phyloP scores from a whole-genome alignment of 2,888 invertebrate genomes.

The Sarcophaga subvicina region DNA sequence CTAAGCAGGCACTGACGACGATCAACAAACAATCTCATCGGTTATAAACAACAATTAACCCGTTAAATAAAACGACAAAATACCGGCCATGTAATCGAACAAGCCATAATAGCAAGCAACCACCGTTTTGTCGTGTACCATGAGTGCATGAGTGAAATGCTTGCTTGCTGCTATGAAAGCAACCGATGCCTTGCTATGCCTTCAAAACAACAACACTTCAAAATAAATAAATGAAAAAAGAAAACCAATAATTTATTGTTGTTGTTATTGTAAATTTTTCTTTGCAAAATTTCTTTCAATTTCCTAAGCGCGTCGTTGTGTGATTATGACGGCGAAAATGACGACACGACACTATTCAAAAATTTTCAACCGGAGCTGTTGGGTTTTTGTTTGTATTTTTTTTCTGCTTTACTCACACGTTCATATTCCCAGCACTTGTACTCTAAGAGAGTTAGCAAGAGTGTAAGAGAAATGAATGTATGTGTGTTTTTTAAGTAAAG shows the following conservation, averaged over 20 bases:
- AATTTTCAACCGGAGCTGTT: constrained; percentile 46
- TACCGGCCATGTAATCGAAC: not conserved
- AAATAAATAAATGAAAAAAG: not conserved
- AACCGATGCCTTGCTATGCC: not conserved
- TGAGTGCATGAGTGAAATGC: not conserved
- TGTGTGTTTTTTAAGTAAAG: too few relatives aligned
- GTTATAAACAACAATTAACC: constrained; percentile 19
- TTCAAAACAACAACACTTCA: not conserved
- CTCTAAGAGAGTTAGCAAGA: not conserved
- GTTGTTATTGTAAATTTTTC: constrained; percentile 19
- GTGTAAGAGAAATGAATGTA: not conserved
- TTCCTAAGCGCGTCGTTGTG: constrained; percentile 12
- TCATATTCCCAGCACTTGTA: not conserved
- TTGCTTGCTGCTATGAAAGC: not conserved
- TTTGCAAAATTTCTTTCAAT: constrained; percentile 29
- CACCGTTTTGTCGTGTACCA: not conserved
- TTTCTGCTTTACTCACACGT: not conserved
- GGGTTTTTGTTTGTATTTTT: not conserved
- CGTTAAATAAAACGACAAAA: constrained; percentile 10
- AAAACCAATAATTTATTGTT: not conserved
- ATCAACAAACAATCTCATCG: too few relatives aligned
- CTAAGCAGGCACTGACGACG: not conserved
- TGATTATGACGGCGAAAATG: constrained; percentile 31
- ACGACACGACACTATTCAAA: constrained; percentile 39
- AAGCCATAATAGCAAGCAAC: too few relatives aligned